Base-by-base conservation (phyloP, 1,140 invertebrate genomes). In the Drosophila repletoides region DNA sequence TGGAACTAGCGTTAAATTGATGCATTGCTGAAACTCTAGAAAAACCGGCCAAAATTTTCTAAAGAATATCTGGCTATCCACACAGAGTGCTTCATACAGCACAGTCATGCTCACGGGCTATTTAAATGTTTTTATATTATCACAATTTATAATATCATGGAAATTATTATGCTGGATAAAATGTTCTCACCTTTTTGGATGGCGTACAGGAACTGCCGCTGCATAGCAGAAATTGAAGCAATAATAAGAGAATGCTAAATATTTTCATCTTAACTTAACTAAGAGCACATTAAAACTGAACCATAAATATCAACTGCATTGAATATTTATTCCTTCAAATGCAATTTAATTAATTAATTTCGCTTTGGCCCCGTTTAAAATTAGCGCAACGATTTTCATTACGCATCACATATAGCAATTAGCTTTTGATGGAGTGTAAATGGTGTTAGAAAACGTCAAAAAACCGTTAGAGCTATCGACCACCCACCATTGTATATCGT, bases 41-140 rank as follows among this genome's bases (percentile, higher is more conserved):
- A 26, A 60, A 33, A 60, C 26, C 9, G 45, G 55, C 21, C 9
- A 40, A 1, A 61, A 46, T 0, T 9, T 19, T 12, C 5, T 14
- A n/a, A 60, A 1, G 10, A 38, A 61, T 14, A n/a, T 0, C 12
- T 29, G 10, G 6, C 46, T 61, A 2, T 43, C 36, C 12, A 3
- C 1, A 14, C 64, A 61, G 12, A 67, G 40, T 10, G 56, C 22
- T 15, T 60, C 55, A 6, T 67, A 61, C 24, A 61, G 10, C 1
- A 67, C 56, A 6, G 26, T 61, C 10, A 67, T 36, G 4, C 14
- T 5, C 5, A 61, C 7, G 9, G 38, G 56, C 64, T 67, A 9
- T 2, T 41, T 9, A 3, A 14, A 38, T 6, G n/a, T 7, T n/a
- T 36, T n/a, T 14, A 4, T 3, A 9, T 51, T 4, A 1, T n/a